These are phyloP conservation scores for Rhynchophorus ferrugineus DNA, from an alignment of 1,140 invertebrate genomes.

Conservation along the genomic window DNA sequence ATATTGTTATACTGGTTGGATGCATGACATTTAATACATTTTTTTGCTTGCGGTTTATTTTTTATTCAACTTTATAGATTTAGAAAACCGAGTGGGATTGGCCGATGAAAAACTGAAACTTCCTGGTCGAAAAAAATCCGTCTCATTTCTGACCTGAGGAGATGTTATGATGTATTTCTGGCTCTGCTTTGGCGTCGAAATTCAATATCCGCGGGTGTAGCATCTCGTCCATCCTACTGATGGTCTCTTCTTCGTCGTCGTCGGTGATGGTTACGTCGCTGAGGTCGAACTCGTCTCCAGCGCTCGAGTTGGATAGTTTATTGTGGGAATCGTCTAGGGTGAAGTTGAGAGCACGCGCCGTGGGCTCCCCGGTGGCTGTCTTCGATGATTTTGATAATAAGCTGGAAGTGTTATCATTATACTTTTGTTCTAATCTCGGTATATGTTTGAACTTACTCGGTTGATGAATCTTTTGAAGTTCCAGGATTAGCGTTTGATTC, in stretches of 20 bases:
- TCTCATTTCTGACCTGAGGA: conserved; percentile 21
- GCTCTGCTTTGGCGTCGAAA: conserved; percentile 34
- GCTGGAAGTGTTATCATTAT: conserved; percentile 1
- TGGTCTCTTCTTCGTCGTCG: conserved; percentile 46
- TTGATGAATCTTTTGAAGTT: conserved; percentile 4
- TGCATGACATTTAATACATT: too few relatives aligned
- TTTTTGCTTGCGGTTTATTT: too few relatives aligned
- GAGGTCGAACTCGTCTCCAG: conserved; percentile 39
- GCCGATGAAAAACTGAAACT: too few relatives aligned
- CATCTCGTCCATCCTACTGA: conserved; percentile 37
- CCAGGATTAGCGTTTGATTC: conserved; percentile 6
- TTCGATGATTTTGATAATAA: conserved; percentile 2
- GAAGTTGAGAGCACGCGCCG: conserved; percentile 35
- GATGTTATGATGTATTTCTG: conserved; percentile 12
- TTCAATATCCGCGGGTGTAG: conserved; percentile 35
- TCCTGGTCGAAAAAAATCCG: too few relatives aligned
- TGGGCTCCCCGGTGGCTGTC: conserved; percentile 22
- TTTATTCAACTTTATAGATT: too few relatives aligned
- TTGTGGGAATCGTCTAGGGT: conserved; percentile 24
- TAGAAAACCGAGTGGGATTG: too few relatives aligned
- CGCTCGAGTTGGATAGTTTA: conserved; percentile 18
- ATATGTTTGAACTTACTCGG: too few relatives aligned
- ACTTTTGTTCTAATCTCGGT: too few relatives aligned
- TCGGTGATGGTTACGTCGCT: conserved; percentile 63
- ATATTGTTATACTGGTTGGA: too few relatives aligned